Evolutionary conservation across 2,797 vertebrate species (phyloP), one percentile per base, ranked within the genome.

Genomic region (Scarus forsteni): DNA sequence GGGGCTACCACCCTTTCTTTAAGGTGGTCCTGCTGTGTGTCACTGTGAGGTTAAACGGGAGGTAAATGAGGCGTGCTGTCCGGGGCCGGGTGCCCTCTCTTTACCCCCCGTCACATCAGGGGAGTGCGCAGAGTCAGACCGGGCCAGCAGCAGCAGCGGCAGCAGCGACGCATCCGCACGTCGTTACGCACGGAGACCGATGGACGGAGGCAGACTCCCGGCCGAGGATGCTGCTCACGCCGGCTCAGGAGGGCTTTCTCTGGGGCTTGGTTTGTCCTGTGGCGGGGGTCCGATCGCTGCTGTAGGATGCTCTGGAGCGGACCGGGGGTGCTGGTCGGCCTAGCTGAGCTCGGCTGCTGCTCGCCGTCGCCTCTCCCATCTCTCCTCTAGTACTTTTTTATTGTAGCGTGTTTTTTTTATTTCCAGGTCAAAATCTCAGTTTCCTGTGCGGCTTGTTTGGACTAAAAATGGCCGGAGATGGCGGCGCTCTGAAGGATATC

Each of bases 381-480:
- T 73, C 35, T 69, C 44, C 83, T 80, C 69, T 89, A 88, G 83
- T 66, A 76, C 55, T 81, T 65, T 58, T 35, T 59, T 11, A 80
- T 73, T 40, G 61, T 60, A 15, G 54, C 60, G 78, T 77, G 27
- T 4, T 27, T 27, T 27, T 27, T 27, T 89, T 86, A 76, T 93
- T 94, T 95, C 93, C 94, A 93, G 93, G 94, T 94, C 93, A 93
- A 18, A 84, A 83, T 77, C 70, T 52, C 71, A 2, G 89, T 87
- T 94, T 94, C 94, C 92, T 92, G 93, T 93, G 92, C 91, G 92
- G 92, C 90, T 89, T 84, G 92, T 92, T 88, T 86, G 92, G 77
- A 88, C 91, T 93, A 86, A 95, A 95, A 79, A 95, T 95, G 95
- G 95, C 95, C 93, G 94, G 93, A 90, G 95, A 95, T 94, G 93